These are phyloP conservation scores for Seira sanloemensis DNA, from an alignment of 2,888 invertebrate genomes.

Conservation along the genomic window DNA sequence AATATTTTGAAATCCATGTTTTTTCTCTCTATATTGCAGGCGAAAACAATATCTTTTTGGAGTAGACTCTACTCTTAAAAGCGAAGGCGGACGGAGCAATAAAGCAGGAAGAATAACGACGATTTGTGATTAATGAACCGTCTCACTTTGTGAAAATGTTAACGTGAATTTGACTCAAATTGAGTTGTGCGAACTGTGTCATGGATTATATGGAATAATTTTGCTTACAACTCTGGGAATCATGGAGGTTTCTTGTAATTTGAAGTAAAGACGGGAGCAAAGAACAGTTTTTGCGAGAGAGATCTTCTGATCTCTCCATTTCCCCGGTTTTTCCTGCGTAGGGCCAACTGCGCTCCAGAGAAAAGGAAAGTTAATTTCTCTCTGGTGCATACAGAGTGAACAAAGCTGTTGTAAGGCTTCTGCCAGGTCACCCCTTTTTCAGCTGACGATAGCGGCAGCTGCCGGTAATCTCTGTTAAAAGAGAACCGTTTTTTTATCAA, in stretches of 20 bases:
- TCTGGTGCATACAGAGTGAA: not conserved
- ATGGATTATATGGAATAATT: not conserved
- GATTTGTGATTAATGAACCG: not conserved
- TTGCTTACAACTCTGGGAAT: not conserved
- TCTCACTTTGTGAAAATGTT: too few relatives aligned
- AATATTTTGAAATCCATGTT: not conserved
- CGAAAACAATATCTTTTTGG: not conserved
- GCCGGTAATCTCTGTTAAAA: constrained; percentile 7
- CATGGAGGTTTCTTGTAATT: not conserved
- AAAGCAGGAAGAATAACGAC: not conserved
- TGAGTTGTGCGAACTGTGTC: not conserved
- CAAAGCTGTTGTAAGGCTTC: not conserved
- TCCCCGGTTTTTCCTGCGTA: not conserved
- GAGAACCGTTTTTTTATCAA: not conserved
- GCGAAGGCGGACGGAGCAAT: not conserved
- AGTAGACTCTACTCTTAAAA: too few relatives aligned
- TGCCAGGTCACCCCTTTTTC: constrained; percentile 12
- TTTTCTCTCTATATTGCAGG: not conserved
- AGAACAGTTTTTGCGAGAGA: too few relatives aligned
- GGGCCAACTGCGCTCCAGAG: not conserved
- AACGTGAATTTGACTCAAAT: too few relatives aligned
- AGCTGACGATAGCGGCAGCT: constrained; percentile 20
- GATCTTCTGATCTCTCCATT: not conserved
- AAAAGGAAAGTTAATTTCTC: not conserved
- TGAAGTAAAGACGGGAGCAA: not conserved